phyloP scores from a whole-genome alignment of 92 coral and sea anemone genomes.

The Hydrozoanthus gracilis region DNA sequence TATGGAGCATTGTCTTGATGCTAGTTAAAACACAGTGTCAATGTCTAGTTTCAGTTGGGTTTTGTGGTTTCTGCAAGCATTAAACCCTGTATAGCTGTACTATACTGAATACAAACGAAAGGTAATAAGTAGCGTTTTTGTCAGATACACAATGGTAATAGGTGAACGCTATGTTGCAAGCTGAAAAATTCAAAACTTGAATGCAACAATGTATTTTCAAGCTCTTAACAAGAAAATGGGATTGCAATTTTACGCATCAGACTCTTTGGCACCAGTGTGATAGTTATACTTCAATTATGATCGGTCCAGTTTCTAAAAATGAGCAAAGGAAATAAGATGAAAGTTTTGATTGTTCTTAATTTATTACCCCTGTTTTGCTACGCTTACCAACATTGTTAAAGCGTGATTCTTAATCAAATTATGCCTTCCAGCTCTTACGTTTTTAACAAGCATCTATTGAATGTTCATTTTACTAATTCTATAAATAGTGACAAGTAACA shows the following conservation, averaged over 20 bases:
- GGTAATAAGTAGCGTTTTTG: too few relatives aligned
- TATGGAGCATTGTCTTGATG: not conserved
- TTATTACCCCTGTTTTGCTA: not conserved
- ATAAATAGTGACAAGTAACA: not conserved
- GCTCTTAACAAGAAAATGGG: not conserved
- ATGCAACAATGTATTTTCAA: not conserved
- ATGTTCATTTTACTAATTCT: not conserved
- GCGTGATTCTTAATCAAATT: not conserved
- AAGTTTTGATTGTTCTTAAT: not conserved
- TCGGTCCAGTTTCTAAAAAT: not conserved
- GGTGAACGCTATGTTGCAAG: not conserved
- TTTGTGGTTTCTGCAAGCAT: too few relatives aligned
- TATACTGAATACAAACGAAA: too few relatives aligned
- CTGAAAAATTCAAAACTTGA: not conserved
- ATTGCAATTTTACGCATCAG: slow-evolving; percentile 19
- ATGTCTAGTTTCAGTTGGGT: too few relatives aligned
- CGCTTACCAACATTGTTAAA: not conserved
- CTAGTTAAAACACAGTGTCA: too few relatives aligned
- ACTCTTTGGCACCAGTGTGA: slow-evolving; percentile 27
- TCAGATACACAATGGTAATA: too few relatives aligned
- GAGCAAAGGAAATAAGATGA: not conserved
- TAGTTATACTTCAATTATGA: not conserved
- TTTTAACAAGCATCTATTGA: not conserved
- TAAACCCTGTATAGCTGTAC: too few relatives aligned
- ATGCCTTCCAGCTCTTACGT: not conserved